These are phyloP conservation scores for Carposina sasakii DNA, from an alignment of 1,140 invertebrate genomes.

Conservation along the genomic window DNA sequence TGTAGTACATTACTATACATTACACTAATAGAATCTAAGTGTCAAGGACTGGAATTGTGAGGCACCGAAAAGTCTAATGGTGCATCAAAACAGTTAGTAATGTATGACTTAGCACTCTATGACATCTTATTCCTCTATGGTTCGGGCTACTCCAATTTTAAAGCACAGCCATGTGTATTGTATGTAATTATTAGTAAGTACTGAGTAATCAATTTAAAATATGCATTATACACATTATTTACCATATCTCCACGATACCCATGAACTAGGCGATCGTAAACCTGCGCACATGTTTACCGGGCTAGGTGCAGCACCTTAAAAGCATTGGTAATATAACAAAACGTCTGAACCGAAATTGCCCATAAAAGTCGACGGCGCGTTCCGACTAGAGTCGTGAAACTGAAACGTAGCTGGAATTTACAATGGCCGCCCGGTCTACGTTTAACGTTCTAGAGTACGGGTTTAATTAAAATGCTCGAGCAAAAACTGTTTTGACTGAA, in stretches of 20 bases:
- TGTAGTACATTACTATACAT: too few relatives aligned
- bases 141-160: too few relatives aligned
- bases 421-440: slow-evolving; percentile 61
- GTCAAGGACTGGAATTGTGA: too few relatives aligned
- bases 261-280: slow-evolving; percentile 65
- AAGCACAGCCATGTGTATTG: too few relatives aligned
- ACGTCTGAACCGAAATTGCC: slow-evolving; percentile 71
- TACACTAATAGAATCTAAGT: too few relatives aligned
- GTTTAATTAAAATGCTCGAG: slow-evolving; percentile 65
- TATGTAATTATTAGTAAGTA: too few relatives aligned
- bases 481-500: slow-evolving; percentile 12
- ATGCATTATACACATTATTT: slow-evolving; percentile 58
- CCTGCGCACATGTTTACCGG: slow-evolving; percentile 67
- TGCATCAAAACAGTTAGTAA: too few relatives aligned
- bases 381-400: slow-evolving; percentile 71
- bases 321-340: slow-evolving; percentile 73
- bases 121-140: too few relatives aligned
- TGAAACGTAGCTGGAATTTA: slow-evolving; percentile 67
- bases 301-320: slow-evolving; percentile 69
- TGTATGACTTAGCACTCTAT: too few relatives aligned
- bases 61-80: too few relatives aligned
- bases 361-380: slow-evolving; percentile 70
- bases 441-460: slow-evolving; percentile 61
- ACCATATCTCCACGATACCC: too few relatives aligned
- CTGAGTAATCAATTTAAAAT: too few relatives aligned